Base-by-base conservation (phyloP, 2,113 vertebrate genomes). In the Xiphorhynchus elegans region DNA sequence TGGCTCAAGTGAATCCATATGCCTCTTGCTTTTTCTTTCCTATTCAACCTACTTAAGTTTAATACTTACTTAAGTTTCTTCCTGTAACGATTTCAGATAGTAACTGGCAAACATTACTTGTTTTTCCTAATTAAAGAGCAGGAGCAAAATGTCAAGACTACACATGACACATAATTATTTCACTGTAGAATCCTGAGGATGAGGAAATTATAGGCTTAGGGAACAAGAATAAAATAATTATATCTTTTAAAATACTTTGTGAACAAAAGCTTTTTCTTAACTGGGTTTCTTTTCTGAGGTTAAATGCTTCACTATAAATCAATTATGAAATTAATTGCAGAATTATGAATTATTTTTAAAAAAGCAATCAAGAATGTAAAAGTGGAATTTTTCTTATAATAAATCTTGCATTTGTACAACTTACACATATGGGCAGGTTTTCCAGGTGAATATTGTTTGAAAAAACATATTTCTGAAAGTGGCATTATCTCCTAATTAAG, bases 101-200 rank as follows among this genome's bases (percentile, higher is more conserved):
- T 66, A 85, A 87, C 40, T 13, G 20, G 29, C 17, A 96, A 91
- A 83, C 14, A 59, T 26, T 37, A 37, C 58, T 40, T 90, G 19
- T 24, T 69, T 78, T 85, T 88, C 25, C n/a, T 83, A 82, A 88
- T 90, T 85, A 83, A 88, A 81, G 91, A 80, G 29, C 25, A 67
- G 42, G 33, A 91, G 29, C 26, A 91, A 94, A 95, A 93, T 86
- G 35, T 95, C 91, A 94, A 46, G 70, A 42, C 29, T 83, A 50
- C 29, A 83, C 69, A 62, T 90, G 91, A 91, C 84, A 91, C 53
- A 28, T 74, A 94, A 93, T 93, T 67, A 88, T 87, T 95, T 90
- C 50, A 74, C 63, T 33, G 18, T 73, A 95, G 58, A 52, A 7
- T 83, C 15, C 46, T 50, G 18, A 94, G 23, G 50, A 90, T 70